Percentiles rank a stretch among this genome's conserved stretches.
Conservation (phyloP, 2,797 vertebrate species). For the Myiotriccus ornatus region DNA sequence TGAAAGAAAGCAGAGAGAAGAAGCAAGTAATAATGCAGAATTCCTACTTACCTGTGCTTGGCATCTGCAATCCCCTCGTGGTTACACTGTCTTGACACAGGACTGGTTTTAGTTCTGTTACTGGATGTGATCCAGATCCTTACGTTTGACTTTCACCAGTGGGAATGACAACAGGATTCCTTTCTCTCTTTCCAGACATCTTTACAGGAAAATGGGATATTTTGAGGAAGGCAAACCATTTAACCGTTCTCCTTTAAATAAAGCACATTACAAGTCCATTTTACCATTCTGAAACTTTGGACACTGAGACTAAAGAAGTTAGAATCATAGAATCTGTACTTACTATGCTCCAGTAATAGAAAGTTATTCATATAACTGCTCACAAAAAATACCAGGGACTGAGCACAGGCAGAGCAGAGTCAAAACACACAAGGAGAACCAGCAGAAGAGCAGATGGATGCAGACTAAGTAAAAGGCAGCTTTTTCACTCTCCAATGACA, state of each 20-base stretch:
- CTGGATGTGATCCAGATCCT: neutral
- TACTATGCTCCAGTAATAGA: neutral
- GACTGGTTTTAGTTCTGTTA: neutral
- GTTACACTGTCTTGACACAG: neutral
- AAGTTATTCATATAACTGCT: neutral
- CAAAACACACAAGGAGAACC: neutral
- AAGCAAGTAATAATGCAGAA: neutral
- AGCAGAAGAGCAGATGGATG: neutral
- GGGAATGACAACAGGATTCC: neutral
- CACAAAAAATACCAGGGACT: neutral
- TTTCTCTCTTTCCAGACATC: neutral
- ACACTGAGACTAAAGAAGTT: neutral
- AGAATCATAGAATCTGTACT: neutral
- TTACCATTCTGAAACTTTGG: slow-evolving; percentile 46
- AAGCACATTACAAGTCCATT: neutral
- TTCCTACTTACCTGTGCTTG: neutral
- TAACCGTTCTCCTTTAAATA: slow-evolving; percentile 30
- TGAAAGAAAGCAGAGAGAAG: neutral
- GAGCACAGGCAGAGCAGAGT: neutral
- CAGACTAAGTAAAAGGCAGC: slow-evolving; percentile 17
- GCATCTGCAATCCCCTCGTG: neutral
- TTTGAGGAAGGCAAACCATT: slow-evolving; percentile 45
- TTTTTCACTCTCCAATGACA: slow-evolving; percentile 42
- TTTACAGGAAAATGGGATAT: neutral
- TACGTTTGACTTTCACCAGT: neutral